These are phyloP conservation scores for Noctua pronuba DNA, from an alignment of 2,888 invertebrate genomes.

Conservation along the genomic window DNA sequence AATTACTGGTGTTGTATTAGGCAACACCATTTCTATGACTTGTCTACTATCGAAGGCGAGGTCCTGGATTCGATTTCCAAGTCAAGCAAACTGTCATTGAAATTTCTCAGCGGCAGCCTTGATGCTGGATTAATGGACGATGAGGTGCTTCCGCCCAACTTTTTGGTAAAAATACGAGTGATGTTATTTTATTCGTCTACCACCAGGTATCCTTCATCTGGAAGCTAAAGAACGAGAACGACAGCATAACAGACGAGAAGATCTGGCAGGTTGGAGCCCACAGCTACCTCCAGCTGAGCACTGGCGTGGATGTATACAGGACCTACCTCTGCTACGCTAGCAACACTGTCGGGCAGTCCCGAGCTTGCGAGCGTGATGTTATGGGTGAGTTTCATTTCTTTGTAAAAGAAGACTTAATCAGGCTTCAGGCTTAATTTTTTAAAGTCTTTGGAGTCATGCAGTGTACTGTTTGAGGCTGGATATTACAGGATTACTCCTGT, in stretches of 20 bases:
- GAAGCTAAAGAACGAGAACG: slow-evolving; percentile 96
- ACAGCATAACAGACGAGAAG: slow-evolving; percentile 92
- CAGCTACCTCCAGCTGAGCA: slow-evolving; percentile 89
- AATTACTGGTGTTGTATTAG: neutral
- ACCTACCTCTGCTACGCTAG: slow-evolving; percentile 96
- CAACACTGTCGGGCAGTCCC: slow-evolving; percentile 94
- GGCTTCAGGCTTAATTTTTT: neutral
- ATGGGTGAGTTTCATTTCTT: slow-evolving; percentile 87
- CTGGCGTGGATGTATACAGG: slow-evolving; percentile 89
- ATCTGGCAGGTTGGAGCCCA: slow-evolving; percentile 86
- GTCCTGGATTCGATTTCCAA: neutral
- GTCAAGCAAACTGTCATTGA: neutral
- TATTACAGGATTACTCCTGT: neutral
- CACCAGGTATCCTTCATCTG: slow-evolving; percentile 93
- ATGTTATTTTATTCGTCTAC: neutral
- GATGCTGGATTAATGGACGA: neutral
- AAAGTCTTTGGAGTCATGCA: neutral
- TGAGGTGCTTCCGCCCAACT: neutral
- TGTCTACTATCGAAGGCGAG: neutral
- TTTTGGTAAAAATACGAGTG: neutral
- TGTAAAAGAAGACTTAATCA: neutral
- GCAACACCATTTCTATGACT: neutral
- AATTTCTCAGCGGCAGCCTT: too few species aligned
- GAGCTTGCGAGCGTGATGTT: slow-evolving; percentile 92
- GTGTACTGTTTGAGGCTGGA: neutral